These are phyloP conservation scores for Cyclophora albipunctata DNA, from an alignment of 2,888 invertebrate genomes.

Conservation along the genomic window DNA sequence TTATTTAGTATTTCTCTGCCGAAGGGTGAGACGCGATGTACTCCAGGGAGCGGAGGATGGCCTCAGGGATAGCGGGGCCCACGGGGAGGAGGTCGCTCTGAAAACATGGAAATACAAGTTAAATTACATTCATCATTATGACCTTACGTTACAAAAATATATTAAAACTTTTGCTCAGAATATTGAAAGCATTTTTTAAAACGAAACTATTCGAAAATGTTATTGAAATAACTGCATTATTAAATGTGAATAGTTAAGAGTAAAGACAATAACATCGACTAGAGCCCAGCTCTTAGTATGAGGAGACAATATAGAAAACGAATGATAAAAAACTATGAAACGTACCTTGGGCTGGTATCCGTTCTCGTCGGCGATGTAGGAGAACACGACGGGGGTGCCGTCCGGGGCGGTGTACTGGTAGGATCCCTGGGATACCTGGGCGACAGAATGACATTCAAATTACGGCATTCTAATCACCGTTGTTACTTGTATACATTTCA, in stretches of 20 bases:
- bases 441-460: not conserved
- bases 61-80: conserved; percentile 38
- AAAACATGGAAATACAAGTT: conserved; percentile 9
- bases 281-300: too few relatives aligned
- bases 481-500: not conserved
- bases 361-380: conserved; percentile 79
- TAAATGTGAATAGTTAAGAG: too few relatives aligned
- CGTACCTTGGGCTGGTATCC: conserved; percentile 78
- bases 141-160: not conserved
- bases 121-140: not conserved
- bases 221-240: too few relatives aligned
- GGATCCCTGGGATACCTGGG: conserved; percentile 59
- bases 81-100: conserved; percentile 42
- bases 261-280: too few relatives aligned
- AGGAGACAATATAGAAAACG: too few relatives aligned
- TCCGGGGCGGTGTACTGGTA: conserved; percentile 73
- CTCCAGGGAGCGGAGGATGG: conserved; percentile 38
- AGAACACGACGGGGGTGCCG: conserved; percentile 70
- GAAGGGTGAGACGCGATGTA: conserved; percentile 36
- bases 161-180: not conserved
- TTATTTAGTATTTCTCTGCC: conserved; percentile 3
- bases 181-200: too few relatives aligned
- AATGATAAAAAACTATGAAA: too few relatives aligned
- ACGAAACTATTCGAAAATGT: too few relatives aligned
- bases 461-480: not conserved